Conservation (phyloP, 2,113 vertebrate genomes). For the Anarhynchus alexandrinus region DNA sequence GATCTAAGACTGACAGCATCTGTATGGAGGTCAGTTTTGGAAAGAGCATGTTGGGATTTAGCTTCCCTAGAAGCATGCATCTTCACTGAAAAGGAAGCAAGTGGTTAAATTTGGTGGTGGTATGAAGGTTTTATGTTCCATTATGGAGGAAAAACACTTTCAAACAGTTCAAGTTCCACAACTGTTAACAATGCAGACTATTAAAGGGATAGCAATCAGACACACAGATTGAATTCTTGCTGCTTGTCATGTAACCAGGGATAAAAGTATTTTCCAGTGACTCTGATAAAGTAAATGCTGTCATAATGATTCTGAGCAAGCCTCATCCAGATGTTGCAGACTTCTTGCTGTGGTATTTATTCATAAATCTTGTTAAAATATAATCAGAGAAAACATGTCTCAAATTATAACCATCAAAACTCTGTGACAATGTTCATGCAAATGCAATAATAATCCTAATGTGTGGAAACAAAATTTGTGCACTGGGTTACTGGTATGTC, state of each 20-base stretch:
- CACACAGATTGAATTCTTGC: background rate
- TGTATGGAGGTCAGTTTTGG: background rate
- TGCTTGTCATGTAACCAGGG: constrained; percentile 18
- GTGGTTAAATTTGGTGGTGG: background rate
- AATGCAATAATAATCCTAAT: background rate
- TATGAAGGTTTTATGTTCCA: background rate
- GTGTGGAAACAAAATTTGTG: background rate
- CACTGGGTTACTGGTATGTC: background rate
- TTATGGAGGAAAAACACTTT: background rate
- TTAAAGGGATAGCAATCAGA: constrained; percentile 1
- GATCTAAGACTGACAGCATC: background rate
- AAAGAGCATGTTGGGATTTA: background rate
- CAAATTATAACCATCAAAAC: constrained; percentile 30
- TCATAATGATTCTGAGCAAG: background rate
- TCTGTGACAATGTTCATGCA: background rate
- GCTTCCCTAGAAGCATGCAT: background rate
- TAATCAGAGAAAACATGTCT: constrained; percentile 31
- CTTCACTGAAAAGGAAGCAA: background rate
- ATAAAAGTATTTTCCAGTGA: constrained; percentile 24
- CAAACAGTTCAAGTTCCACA: background rate
- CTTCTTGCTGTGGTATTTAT: constrained; percentile 28
- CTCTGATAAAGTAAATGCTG: constrained; percentile 22
- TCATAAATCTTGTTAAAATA: constrained; percentile 46
- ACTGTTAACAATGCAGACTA: background rate
- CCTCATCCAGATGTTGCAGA: constrained; percentile 25